phyloP scores from a whole-genome alignment of 2,888 invertebrate species.

The Troilus luridus region DNA sequence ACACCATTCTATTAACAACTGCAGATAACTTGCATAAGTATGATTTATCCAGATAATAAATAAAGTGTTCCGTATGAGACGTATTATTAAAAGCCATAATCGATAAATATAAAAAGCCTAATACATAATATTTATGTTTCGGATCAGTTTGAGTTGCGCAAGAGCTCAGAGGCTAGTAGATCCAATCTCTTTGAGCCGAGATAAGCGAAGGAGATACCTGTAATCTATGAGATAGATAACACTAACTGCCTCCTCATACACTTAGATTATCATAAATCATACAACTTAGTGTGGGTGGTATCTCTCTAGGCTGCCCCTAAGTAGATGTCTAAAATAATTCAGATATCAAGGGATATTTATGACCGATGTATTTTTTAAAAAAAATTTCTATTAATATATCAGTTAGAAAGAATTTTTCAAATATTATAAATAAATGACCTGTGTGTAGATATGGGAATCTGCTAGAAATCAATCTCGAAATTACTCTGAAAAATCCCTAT shows the following conservation, averaged over 20 bases:
- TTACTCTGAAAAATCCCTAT: too few species aligned
- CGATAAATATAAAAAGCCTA: constrained; percentile 5
- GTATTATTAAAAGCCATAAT: constrained; percentile 16
- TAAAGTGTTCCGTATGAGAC: neutral
- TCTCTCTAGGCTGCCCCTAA: neutral
- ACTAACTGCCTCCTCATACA: constrained; percentile 20
- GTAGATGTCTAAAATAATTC: neutral
- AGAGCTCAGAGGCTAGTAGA: neutral
- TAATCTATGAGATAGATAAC: constrained; percentile 27
- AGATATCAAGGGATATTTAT: neutral
- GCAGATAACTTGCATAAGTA: constrained; percentile 4
- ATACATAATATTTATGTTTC: neutral
- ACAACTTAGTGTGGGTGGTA: constrained; percentile 13
- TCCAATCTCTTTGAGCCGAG: neutral
- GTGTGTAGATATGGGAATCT: too few species aligned
- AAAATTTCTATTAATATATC: too few species aligned
- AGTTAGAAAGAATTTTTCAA: too few species aligned
- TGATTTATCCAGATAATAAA: neutral
- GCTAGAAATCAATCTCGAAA: too few species aligned
- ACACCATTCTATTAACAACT: neutral
- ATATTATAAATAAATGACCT: too few species aligned
- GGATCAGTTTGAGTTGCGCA: neutral
- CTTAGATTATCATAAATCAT: constrained; percentile 16
- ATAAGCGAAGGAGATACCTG: constrained; percentile 2
- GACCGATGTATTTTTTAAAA: too few species aligned